phyloP scores from a whole-genome alignment of 37 sponge, comb jelly and placozoan species.

The Axinella damicornis region DNA sequence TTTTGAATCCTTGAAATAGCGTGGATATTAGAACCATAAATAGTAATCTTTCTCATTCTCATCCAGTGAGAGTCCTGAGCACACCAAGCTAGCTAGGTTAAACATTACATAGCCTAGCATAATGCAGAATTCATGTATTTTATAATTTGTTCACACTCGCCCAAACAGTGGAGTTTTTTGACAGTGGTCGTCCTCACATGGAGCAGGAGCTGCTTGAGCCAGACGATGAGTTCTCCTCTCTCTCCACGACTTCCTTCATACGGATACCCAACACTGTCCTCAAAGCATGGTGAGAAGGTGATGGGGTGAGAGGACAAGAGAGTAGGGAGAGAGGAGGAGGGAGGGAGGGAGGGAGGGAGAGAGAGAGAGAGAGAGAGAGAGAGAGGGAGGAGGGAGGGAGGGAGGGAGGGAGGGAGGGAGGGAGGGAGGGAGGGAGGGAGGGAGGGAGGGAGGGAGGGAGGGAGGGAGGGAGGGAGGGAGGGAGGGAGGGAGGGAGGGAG shows the following conservation, averaged over 20 bases:
- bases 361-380: no score
- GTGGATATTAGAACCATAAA: no score
- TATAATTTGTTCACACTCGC: no score
- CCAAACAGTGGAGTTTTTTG: slow-evolving; percentile 63
- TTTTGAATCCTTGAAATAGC: no score
- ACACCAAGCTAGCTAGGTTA: background rate
- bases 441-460: no score
- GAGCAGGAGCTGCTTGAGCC: slow-evolving; percentile 69
- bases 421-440: no score
- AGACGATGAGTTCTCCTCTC: slow-evolving; percentile 64
- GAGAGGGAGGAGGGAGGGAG: no score
- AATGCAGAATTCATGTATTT: background rate
- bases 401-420: no score
- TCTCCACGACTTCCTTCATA: slow-evolving; percentile 33
- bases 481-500: no score
- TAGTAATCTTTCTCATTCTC: no score
- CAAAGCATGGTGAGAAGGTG: slow-evolving; percentile 44
- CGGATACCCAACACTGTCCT: slow-evolving; percentile 52
- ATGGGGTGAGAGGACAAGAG: background rate
- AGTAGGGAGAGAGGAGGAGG: background rate
- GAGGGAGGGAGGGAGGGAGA: background rate
- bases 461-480: no score
- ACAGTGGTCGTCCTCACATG: slow-evolving; percentile 36
- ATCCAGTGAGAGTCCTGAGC: background rate
- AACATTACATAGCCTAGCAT: background rate